These are phyloP conservation scores for Sminthurinus aureus DNA, from an alignment of 2,888 invertebrate genomes.

Conservation along the genomic window DNA sequence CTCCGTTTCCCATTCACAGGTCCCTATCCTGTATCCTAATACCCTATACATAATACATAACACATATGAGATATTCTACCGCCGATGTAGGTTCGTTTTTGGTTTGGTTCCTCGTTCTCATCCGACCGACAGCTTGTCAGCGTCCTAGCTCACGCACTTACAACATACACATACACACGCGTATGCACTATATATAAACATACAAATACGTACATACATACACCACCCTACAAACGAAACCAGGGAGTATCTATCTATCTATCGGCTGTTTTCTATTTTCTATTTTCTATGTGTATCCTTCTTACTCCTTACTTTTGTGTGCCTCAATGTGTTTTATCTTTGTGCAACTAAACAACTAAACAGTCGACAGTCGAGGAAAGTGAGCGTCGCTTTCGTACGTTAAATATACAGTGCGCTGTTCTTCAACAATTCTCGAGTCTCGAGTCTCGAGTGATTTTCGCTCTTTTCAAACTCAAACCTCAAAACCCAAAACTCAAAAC, in stretches of 20 bases:
- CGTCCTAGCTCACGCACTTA: constrained; percentile 5
- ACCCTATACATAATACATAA: too few relatives aligned
- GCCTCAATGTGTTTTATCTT: background rate
- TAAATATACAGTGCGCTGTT: background rate
- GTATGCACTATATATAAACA: background rate
- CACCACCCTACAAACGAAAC: background rate
- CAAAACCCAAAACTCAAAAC: background rate
- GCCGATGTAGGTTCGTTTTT: background rate
- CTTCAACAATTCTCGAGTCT: too few relatives aligned
- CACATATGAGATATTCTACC: background rate
- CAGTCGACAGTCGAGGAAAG: background rate
- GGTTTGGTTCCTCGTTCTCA: background rate
- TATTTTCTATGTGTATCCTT: too few relatives aligned
- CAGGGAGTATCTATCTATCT: background rate
- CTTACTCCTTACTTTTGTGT: background rate
- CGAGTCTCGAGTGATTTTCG: background rate
- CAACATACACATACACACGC: too few relatives aligned
- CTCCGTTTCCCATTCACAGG: constrained; percentile 31
- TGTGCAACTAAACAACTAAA: background rate
- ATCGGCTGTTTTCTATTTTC: too few relatives aligned
- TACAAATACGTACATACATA: background rate
- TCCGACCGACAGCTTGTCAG: constrained; percentile 36
- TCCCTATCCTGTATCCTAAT: background rate
- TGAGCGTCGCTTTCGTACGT: background rate
- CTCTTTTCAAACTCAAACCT: background rate